Evolutionary conservation across 1,140 invertebrate genomes (phyloP).

Genomic region (Brachionus asplanchnoidis): DNA sequence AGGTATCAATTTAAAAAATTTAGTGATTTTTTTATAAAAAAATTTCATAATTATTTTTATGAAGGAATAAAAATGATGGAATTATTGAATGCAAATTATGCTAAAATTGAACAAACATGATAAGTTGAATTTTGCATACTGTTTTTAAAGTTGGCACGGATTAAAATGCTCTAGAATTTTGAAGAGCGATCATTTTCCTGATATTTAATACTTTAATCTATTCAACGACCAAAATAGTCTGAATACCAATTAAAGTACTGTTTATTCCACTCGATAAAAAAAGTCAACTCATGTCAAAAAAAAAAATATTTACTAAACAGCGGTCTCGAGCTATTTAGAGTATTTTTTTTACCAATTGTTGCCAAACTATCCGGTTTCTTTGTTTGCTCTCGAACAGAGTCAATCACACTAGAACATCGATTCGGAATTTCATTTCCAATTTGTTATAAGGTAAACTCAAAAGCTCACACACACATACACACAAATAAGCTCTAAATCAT

Average conservation of each 20-base stretch:
- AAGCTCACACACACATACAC: neutral
- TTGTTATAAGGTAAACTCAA: constrained; percentile 19
- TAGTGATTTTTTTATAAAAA: neutral
- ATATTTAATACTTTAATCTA: neutral
- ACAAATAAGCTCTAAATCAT: constrained; percentile 16
- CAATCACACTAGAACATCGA: neutral
- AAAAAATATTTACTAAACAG: neutral
- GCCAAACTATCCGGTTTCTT: neutral
- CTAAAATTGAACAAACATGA: neutral
- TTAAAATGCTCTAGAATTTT: neutral
- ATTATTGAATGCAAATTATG: neutral
- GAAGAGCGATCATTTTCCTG: neutral
- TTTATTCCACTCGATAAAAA: neutral
- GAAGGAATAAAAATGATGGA: no score
- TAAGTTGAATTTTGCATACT: neutral
- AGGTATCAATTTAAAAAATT: no score
- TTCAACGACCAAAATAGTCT: neutral
- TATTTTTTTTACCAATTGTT: neutral
- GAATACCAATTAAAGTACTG: neutral
- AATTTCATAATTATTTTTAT: no score
- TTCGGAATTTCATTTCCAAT: neutral
- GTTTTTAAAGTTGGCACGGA: neutral
- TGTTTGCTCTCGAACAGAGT: neutral
- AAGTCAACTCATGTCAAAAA: neutral
- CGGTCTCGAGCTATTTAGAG: neutral